Percentiles rank a stretch among this genome's conserved stretches.
phyloP scores from a whole-genome alignment of 2,888 invertebrate genomes.

The Hemithea aestivaria region DNA sequence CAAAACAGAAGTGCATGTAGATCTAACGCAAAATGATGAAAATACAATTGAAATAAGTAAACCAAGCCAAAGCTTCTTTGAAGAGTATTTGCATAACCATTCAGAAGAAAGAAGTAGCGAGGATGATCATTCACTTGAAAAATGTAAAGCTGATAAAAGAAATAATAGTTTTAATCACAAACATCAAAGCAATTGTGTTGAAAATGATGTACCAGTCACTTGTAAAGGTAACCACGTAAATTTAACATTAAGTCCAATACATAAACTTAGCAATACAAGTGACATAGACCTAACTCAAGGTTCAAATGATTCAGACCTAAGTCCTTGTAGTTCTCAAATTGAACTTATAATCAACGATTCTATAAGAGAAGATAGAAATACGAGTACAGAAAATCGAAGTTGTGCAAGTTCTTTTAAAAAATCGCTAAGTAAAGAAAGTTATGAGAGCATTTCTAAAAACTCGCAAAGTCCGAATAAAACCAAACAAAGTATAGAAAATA shows the following conservation, averaged over 20 bases:
- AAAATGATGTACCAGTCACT: too few relatives aligned
- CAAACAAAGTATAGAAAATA: not conserved
- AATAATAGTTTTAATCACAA: too few relatives aligned
- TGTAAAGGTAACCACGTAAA: slow-evolving; percentile 19
- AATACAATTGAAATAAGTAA: slow-evolving; percentile 5
- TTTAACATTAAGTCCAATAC: slow-evolving; percentile 26
- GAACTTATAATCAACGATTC: not conserved
- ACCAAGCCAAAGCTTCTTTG: slow-evolving; percentile 37
- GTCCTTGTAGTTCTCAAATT: slow-evolving; percentile 2
- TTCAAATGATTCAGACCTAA: slow-evolving; percentile 31
- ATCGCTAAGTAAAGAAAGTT: too few relatives aligned
- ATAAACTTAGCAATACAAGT: slow-evolving; percentile 5
- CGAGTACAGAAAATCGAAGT: too few relatives aligned
- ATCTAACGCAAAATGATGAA: slow-evolving; percentile 10
- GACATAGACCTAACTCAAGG: slow-evolving; percentile 56
- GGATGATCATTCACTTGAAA: not conserved
- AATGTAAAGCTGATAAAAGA: not conserved
- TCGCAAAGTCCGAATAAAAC: not conserved
- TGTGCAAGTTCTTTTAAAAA: too few relatives aligned
- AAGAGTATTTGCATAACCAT: slow-evolving; percentile 46
- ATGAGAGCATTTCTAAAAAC: too few relatives aligned
- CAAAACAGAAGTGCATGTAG: slow-evolving; percentile 2
- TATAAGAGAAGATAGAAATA: not conserved
- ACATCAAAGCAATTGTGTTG: too few relatives aligned
- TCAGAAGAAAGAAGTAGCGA: slow-evolving; percentile 29